Evolutionary conservation across 2,888 invertebrate species (phyloP).

Genomic region (Oxyscelio sp.): DNA sequence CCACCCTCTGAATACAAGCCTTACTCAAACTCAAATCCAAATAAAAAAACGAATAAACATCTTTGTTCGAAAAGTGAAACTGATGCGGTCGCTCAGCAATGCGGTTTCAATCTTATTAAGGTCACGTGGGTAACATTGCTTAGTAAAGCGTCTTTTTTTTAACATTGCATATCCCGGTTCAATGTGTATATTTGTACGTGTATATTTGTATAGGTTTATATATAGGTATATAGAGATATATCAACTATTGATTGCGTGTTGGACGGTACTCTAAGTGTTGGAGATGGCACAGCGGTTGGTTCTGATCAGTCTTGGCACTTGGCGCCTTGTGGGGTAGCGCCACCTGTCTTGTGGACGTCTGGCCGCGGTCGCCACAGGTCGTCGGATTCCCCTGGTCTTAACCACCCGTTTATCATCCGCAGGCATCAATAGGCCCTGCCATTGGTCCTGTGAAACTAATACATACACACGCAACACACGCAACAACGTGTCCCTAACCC

Average conservation of each 20-base stretch:
- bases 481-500: conserved; percentile 84
- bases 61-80: conserved; percentile 59
- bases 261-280: conserved; percentile 87
- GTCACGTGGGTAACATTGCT: conserved; percentile 52
- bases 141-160: conserved; percentile 8
- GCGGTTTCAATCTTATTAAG: conserved; percentile 47
- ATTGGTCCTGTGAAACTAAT: conserved; percentile 88
- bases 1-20: too few relatives aligned
- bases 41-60: conserved; percentile 56
- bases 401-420: conserved; percentile 81
- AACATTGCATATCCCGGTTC: not conserved
- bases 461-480: conserved; percentile 89
- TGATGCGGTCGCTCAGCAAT: conserved; percentile 52
- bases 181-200: conserved; percentile 1
- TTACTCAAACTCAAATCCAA: conserved; percentile 66
- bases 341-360: conserved; percentile 36
- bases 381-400: conserved; percentile 81
- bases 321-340: conserved; percentile 59
- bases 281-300: conserved; percentile 84
- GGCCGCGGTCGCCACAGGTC: conserved; percentile 69
- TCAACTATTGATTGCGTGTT: conserved; percentile 88
- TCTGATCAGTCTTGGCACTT: conserved; percentile 74
- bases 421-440: conserved; percentile 83
- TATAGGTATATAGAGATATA: conserved; percentile 78
- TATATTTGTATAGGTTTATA: conserved; percentile 73